Evolutionary conservation across 37 sponge, comb jelly and placozoan genomes (phyloP), one percentile per base, ranked within the genome.

Genomic region (Beroe ovata): DNA sequence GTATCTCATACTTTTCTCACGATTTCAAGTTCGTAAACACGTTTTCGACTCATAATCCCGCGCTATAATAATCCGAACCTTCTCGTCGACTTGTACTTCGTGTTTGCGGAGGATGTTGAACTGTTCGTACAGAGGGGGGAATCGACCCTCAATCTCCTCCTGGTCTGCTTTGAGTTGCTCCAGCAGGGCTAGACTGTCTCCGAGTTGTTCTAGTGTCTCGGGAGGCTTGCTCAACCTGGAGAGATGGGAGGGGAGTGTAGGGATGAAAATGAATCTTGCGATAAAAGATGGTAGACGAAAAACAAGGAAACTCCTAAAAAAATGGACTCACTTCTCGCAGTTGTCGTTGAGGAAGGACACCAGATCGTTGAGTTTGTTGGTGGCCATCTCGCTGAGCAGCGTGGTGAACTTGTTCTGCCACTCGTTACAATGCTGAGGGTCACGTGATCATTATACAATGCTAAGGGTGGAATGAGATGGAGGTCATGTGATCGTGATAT

Each of bases 91-190:
- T 21, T 64, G 64, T 1, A 99, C 96, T 22, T 96, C 96, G 72
- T 96, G 93, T 71, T 96, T 95, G 40, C 90, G 71, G 41, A 99
- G 94, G 64, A 99, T 92, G 38, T 91, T 90, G 69, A 99, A 99
- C 92, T 94, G 96, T 59, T 96, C 99, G 25, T 92, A 90, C 21
- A 99, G 93, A 0, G 99, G 99, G 25, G 92, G 91, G 81, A 96
- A 94, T 77, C 95, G 90, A n/a, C 89, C 69, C 90, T 96, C 99
- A 29, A 91, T 90, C 62, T 92, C 84, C 0, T 93, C 88, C 60
- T 93, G 60, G 23, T 93, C 88, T 0, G 60, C 32, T 88, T 96
- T 93, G 41, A 96, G 90, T 61, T 90, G 88, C 25, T 99, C 96
- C 88, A 99, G 89, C 59, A 96, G 91, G 16, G 25, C 60, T 14